Conservation (phyloP, 64 coral and sea anemone genomes). For the Orbicella faveolata region DNA sequence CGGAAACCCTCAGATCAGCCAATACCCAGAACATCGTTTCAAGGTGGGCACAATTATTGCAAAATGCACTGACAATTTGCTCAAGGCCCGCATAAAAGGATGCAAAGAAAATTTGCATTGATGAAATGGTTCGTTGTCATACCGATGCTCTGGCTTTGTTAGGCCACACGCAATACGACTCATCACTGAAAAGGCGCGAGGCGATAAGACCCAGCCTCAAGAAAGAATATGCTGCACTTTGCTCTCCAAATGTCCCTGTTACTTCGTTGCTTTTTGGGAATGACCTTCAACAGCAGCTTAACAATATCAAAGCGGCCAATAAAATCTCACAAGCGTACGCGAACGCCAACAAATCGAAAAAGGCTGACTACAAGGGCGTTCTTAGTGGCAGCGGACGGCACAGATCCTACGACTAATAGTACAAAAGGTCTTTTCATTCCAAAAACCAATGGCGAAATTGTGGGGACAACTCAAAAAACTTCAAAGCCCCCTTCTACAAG, state of each 20-base stretch:
- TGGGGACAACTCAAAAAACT: conserved; percentile 15
- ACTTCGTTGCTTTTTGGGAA: neutral
- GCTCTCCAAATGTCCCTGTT: conserved; percentile 47
- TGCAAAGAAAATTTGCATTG: conserved; percentile 9
- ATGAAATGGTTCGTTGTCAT: conserved; percentile 45
- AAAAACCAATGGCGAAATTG: neutral
- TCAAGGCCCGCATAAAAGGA: conserved; percentile 24
- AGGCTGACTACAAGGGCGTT: neutral
- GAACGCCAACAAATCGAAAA: too few species aligned
- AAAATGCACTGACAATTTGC: conserved; percentile 47
- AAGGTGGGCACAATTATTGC: conserved; percentile 47
- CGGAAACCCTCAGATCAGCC: conserved; percentile 27
- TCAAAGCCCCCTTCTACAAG: conserved; percentile 19
- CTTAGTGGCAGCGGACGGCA: neutral
- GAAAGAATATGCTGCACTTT: conserved; percentile 56
- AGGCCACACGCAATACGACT: conserved; percentile 54
- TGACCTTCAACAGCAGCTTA: neutral
- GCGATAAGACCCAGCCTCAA: conserved; percentile 56
- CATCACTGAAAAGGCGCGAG: conserved; percentile 44
- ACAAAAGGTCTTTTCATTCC: conserved; percentile 6
- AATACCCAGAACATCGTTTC: conserved; percentile 8
- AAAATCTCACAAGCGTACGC: too few species aligned
- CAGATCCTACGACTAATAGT: conserved; percentile 19
- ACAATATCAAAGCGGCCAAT: neutral
- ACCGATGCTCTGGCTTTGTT: conserved; percentile 53